A percentile compares a stretch with the other conserved stretches of the same genome.
phyloP scores from a whole-genome alignment of 2,113 vertebrate species.

The Cacatua alba region DNA sequence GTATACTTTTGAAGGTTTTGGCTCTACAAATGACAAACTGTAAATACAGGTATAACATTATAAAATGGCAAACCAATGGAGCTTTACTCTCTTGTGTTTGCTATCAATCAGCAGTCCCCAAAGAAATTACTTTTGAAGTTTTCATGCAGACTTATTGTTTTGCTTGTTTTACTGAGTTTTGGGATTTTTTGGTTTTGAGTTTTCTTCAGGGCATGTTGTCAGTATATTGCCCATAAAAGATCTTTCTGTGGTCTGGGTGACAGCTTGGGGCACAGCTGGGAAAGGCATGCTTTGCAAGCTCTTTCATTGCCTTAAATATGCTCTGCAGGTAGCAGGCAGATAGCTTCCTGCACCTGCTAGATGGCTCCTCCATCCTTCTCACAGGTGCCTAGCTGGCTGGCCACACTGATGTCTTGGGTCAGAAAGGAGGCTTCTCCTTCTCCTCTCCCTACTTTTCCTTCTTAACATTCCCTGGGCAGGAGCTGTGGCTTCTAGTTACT shows the following conservation, averaged over 20 bases:
- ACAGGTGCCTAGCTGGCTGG: neutral
- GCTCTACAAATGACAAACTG: neutral
- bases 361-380: neutral
- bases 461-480: neutral
- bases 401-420: rapidly evolving
- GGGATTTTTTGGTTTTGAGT: neutral
- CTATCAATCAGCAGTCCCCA: neutral
- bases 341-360: neutral
- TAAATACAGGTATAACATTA: conserved; percentile 2
- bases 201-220: neutral
- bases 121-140: neutral
- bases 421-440: neutral
- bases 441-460: neutral
- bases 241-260: neutral
- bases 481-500: neutral
- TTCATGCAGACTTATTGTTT: neutral
- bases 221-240: neutral
- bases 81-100: neutral
- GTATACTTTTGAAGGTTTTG: neutral
- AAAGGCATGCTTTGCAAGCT: neutral
- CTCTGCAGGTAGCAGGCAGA: neutral
- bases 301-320: neutral
- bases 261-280: neutral
- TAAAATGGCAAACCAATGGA: neutral
- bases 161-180: neutral